A percentile compares a stretch with the other conserved stretches of the same genome.
These are phyloP conservation scores for Barnardius zonarius DNA, from an alignment of 2,113 vertebrate species.

Conservation along the genomic window DNA sequence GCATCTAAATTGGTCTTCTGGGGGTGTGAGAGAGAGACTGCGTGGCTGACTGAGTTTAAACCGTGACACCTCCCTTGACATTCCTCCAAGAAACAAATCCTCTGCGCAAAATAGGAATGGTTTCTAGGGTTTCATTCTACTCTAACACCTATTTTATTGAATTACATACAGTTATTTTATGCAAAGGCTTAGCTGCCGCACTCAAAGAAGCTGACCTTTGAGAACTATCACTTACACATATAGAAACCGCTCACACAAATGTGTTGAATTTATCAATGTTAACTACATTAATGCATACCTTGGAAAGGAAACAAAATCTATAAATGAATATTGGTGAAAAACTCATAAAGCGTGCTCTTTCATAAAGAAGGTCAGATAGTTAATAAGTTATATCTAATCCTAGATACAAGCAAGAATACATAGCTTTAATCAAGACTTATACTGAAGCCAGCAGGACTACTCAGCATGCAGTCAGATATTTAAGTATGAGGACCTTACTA, in stretches of 20 bases:
- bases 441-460: background rate
- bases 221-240: background rate
- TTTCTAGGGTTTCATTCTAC: background rate
- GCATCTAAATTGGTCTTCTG: background rate
- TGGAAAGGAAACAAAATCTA: background rate
- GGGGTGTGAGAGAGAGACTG: too few relatives aligned
- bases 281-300: background rate
- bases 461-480: background rate
- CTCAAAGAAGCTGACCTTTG: background rate
- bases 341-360: background rate
- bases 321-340: background rate
- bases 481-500: background rate
- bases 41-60: too few relatives aligned
- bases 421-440: background rate
- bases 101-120: background rate
- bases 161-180: background rate
- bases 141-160: background rate
- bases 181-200: background rate
- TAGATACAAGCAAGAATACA: background rate
- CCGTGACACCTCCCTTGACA: background rate
- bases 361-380: background rate
- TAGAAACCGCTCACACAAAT: background rate
- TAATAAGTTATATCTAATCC: background rate
- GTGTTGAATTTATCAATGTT: background rate
- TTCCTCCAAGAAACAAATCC: background rate